Conservation (phyloP, 2,113 vertebrate species). For the Neogobius melanostomus region DNA sequence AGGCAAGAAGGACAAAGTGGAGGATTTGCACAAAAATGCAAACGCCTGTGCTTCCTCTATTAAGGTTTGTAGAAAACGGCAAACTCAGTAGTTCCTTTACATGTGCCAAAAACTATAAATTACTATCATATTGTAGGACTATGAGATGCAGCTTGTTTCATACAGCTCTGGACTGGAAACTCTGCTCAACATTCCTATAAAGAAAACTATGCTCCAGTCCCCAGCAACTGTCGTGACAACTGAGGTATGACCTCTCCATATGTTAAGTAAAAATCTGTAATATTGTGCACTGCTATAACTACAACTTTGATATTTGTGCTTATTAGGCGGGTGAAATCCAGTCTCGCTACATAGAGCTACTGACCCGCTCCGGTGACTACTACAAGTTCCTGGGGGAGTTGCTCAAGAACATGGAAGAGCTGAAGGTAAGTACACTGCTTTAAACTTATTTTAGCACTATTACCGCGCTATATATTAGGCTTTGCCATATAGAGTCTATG, state of each 20-base stretch:
- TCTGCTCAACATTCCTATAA: constrained; percentile 91
- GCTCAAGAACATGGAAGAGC: constrained; percentile 92
- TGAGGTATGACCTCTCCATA: constrained; percentile 78
- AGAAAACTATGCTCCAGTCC: constrained; percentile 90
- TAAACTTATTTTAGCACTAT: too few relatives aligned
- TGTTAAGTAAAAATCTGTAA: neutral
- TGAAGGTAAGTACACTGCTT: constrained; percentile 82
- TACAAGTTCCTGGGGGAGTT: constrained; percentile 92
- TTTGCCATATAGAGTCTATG: too few relatives aligned
- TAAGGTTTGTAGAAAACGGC: constrained; percentile 78
- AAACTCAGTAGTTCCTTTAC: neutral
- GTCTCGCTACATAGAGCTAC: constrained; percentile 88
- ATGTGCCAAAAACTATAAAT: neutral
- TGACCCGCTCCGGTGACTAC: constrained; percentile 91
- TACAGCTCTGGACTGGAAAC: constrained; percentile 94
- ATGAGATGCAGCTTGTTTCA: constrained; percentile 91
- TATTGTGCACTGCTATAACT: neutral
- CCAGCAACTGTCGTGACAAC: constrained; percentile 86
- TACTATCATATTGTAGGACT: constrained; percentile 79
- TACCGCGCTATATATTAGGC: too few relatives aligned
- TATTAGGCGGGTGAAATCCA: constrained; percentile 85
- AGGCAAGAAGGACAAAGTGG: constrained; percentile 90
- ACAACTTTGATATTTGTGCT: constrained; percentile 17
- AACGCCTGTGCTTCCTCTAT: constrained; percentile 86
- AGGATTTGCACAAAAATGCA: constrained; percentile 87